A percentile compares a stretch with the other conserved stretches of the same genome.
phyloP scores from a whole-genome alignment of 2,797 vertebrate genomes.

The Margarornis squamiger region DNA sequence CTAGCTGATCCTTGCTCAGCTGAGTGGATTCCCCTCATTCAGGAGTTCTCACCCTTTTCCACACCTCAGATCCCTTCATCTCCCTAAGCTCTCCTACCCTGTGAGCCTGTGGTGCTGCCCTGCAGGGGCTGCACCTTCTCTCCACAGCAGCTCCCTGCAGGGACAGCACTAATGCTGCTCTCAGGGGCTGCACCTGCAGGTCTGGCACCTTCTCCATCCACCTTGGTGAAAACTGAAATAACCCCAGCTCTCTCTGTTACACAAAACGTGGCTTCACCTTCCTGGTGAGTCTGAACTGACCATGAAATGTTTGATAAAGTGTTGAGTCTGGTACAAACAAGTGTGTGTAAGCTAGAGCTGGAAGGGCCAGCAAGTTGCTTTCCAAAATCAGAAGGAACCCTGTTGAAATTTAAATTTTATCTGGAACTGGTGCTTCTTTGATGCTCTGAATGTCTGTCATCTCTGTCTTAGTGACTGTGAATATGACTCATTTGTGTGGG shows the following conservation, averaged over 20 bases:
- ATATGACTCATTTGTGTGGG: neutral
- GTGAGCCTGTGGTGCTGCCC: neutral
- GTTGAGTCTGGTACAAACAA: neutral
- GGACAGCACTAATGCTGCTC: neutral
- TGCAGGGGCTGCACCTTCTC: neutral
- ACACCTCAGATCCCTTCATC: neutral
- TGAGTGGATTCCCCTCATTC: conserved; percentile 4
- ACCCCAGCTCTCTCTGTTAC: rapidly evolving
- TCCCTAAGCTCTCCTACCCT: neutral
- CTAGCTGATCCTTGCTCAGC: neutral
- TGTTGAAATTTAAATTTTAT: rapidly evolving
- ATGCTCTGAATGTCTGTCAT: neutral
- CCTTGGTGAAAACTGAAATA: neutral
- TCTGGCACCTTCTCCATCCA: neutral
- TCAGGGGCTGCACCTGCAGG: neutral
- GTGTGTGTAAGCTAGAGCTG: neutral
- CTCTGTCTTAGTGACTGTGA: neutral
- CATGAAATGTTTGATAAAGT: neutral
- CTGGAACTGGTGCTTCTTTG: neutral
- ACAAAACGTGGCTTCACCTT: neutral
- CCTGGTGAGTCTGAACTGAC: neutral
- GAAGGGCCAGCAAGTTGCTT: neutral
- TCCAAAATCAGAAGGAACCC: neutral
- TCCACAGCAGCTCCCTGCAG: neutral
- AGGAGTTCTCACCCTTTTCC: neutral